These are phyloP conservation scores for Lycaena phlaeas DNA, from an alignment of 2,888 invertebrate genomes.

Conservation along the genomic window DNA sequence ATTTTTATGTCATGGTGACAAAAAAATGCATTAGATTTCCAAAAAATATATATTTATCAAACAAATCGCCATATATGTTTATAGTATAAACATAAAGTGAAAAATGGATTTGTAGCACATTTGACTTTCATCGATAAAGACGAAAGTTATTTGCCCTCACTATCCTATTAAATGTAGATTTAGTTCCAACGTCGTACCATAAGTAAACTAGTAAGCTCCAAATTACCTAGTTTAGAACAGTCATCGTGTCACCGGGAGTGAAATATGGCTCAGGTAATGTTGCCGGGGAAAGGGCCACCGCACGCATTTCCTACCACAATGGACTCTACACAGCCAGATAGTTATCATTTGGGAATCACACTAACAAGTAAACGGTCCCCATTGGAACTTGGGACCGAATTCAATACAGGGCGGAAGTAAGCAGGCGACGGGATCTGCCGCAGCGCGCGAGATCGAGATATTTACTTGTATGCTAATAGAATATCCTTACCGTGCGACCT, in stretches of 20 bases:
- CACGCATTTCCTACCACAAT: conserved; percentile 28
- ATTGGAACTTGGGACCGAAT: conserved; percentile 48
- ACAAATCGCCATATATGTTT: too few species aligned
- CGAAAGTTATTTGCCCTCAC: conserved; percentile 21
- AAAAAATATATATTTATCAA: too few species aligned
- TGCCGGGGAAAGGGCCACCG: conserved; percentile 23
- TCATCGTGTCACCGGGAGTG: conserved; percentile 24
- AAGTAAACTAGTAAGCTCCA: conserved; percentile 23
- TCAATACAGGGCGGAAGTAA: conserved; percentile 64
- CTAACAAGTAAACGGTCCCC: conserved; percentile 59
- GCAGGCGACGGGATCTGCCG: conserved; percentile 46
- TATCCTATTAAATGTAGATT: conserved; percentile 21
- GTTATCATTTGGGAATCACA: conserved; percentile 61
- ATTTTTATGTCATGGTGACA: too few species aligned
- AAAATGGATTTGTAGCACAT: conserved; percentile 5
- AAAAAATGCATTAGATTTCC: too few species aligned
- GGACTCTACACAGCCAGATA: conserved; percentile 40
- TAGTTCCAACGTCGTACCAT: conserved; percentile 19
- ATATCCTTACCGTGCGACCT: conserved; percentile 60
- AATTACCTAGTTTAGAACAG: conserved; percentile 25
- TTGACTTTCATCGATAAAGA: conserved; percentile 15
- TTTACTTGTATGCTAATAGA: conserved; percentile 68
- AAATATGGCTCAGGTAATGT: conserved; percentile 26
- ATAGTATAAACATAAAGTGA: too few species aligned
- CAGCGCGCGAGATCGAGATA: conserved; percentile 58